Evolutionary conservation across 2,888 invertebrate genomes (phyloP).

Genomic region (Malthinus flaveolus): DNA sequence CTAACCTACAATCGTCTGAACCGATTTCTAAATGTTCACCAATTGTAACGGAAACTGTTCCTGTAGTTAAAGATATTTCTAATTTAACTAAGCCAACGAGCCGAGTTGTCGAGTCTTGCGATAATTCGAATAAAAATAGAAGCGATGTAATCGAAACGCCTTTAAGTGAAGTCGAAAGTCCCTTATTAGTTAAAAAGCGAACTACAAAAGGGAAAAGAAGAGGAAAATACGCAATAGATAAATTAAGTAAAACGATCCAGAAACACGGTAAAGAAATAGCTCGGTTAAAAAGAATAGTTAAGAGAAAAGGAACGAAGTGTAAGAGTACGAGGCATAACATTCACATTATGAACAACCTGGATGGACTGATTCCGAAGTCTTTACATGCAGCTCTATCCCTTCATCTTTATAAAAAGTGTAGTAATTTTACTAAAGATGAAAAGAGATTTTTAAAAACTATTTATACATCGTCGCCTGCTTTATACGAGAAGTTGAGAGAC

Average conservation of each 20-base stretch:
- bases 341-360: slow-evolving; percentile 40
- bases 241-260: slow-evolving; percentile 27
- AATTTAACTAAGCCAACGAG: not conserved
- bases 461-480: slow-evolving; percentile 45
- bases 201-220: not conserved
- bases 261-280: slow-evolving; percentile 49
- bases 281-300: slow-evolving; percentile 44
- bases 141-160: not conserved
- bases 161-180: no score
- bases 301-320: slow-evolving; percentile 31
- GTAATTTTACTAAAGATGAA: slow-evolving; percentile 43
- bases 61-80: not conserved
- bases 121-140: not conserved
- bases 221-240: not conserved
- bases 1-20: not conserved
- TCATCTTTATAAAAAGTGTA: slow-evolving; percentile 41
- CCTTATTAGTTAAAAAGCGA: not conserved
- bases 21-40: not conserved
- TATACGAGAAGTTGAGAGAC: slow-evolving; percentile 45
- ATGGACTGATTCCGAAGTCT: slow-evolving; percentile 43
- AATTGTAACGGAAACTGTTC: no score
- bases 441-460: slow-evolving; percentile 46
- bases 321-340: slow-evolving; percentile 27
- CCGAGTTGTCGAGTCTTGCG: not conserved
- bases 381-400: slow-evolving; percentile 45